These are phyloP conservation scores for Trissolcus brochymenae DNA, from an alignment of 2,888 invertebrate genomes.

Conservation along the genomic window DNA sequence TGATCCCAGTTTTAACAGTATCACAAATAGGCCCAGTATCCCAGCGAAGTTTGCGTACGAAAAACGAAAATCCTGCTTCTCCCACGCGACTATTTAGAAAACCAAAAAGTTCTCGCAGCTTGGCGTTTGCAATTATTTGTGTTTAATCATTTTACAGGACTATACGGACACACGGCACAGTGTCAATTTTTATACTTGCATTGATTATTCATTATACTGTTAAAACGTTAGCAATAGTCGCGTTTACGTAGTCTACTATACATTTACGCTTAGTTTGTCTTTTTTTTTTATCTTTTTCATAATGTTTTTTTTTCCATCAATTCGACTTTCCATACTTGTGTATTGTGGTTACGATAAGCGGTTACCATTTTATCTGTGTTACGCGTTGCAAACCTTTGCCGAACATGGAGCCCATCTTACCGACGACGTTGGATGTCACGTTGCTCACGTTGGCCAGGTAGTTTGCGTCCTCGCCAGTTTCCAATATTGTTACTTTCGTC, in stretches of 20 bases:
- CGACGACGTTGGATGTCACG: conserved; percentile 90
- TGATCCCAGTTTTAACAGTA: conserved; percentile 55
- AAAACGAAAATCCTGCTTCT: conserved; percentile 58
- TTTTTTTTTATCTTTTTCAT: too few relatives aligned
- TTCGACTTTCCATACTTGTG: too few relatives aligned
- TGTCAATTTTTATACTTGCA: conserved; percentile 32
- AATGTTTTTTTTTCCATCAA: conserved; percentile 2
- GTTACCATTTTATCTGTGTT: conserved; percentile 36
- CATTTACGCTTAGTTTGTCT: conserved; percentile 40
- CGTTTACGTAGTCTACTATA: conserved; percentile 41
- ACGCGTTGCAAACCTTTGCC: conserved; percentile 84
- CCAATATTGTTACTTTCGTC: conserved; percentile 80
- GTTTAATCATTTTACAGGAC: conserved; percentile 3
- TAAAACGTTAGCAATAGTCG: conserved; percentile 54
- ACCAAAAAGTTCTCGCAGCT: not conserved
- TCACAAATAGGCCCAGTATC: conserved; percentile 54
- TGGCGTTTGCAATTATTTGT: too few relatives aligned
- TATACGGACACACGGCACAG: conserved; percentile 27
- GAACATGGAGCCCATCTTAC: conserved; percentile 91
- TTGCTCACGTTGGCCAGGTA: conserved; percentile 86
- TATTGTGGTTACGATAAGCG: conserved; percentile 41
- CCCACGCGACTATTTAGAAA: not conserved
- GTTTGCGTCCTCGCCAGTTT: conserved; percentile 84
- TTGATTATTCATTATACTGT: conserved; percentile 56
- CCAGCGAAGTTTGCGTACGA: conserved; percentile 26